phyloP scores from a whole-genome alignment of 2,797 vertebrate genomes.

The Catostomus latipinnis region DNA sequence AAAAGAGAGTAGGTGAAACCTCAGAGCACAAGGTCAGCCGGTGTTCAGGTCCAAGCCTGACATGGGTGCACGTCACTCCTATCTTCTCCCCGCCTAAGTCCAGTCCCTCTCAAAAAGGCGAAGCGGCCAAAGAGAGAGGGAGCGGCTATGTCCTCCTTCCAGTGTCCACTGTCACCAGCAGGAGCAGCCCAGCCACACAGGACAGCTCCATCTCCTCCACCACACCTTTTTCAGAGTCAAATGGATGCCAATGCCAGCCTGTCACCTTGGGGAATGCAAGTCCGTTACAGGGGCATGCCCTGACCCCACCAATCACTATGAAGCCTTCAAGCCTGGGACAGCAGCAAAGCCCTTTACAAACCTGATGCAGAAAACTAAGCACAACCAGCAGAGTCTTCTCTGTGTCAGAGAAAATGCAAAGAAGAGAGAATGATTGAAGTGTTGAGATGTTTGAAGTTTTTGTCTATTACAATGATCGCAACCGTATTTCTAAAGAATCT shows the following conservation, averaged over 20 bases:
- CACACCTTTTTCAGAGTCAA: slow-evolving; percentile 65
- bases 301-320: slow-evolving; percentile 55
- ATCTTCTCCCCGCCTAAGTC: slow-evolving; percentile 78
- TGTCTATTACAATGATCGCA: slow-evolving; percentile 4
- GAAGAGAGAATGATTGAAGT: neutral
- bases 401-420: slow-evolving; percentile 15
- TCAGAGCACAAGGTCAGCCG: slow-evolving; percentile 64
- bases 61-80: slow-evolving; percentile 85
- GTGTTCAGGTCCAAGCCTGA: slow-evolving; percentile 80
- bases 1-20: slow-evolving; percentile 22
- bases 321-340: slow-evolving; percentile 62
- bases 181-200: slow-evolving; percentile 77
- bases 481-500: slow-evolving; percentile 24
- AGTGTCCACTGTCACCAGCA: slow-evolving; percentile 48
- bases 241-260: slow-evolving; percentile 74
- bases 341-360: slow-evolving; percentile 66
- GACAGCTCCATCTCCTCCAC: slow-evolving; percentile 77
- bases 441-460: neutral
- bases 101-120: slow-evolving; percentile 60
- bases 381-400: slow-evolving; percentile 52
- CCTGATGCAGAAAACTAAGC: slow-evolving; percentile 64
- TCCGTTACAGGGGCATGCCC: slow-evolving; percentile 55
- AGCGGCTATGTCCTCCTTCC: slow-evolving; percentile 50
- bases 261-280: slow-evolving; percentile 46
- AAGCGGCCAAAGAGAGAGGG: slow-evolving; percentile 10